phyloP scores from a whole-genome alignment of 1,140 invertebrate genomes.

The Megathymus violae region DNA sequence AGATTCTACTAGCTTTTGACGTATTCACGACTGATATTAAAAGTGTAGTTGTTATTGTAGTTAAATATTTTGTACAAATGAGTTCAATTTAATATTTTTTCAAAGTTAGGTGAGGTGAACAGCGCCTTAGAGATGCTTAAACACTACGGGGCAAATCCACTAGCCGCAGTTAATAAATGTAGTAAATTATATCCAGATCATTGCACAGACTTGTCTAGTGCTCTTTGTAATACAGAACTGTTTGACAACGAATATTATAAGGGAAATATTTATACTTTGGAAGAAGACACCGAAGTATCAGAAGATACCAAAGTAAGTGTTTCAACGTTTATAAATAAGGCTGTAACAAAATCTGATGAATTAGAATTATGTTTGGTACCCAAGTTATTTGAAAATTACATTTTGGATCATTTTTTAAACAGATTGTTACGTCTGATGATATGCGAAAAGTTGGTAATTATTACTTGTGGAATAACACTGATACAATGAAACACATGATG shows the following conservation, averaged over 20 bases:
- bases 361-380: too few relatives aligned
- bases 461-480: constrained; percentile 69
- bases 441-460: constrained; percentile 35
- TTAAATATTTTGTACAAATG: neutral
- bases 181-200: constrained; percentile 60
- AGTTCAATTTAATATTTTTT: neutral
- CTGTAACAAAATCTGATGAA: too few relatives aligned
- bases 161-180: constrained; percentile 54
- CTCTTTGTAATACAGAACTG: constrained; percentile 48
- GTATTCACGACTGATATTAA: too few relatives aligned
- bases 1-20: too few relatives aligned
- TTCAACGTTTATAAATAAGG: constrained; percentile 1
- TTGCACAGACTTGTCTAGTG: constrained; percentile 61
- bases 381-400: constrained; percentile 6
- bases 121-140: constrained; percentile 66
- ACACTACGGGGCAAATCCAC: constrained; percentile 51
- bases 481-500: constrained; percentile 62
- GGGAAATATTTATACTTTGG: constrained; percentile 44
- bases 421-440: constrained; percentile 13
- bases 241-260: constrained; percentile 62
- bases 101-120: constrained; percentile 60
- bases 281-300: constrained; percentile 36
- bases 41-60: too few relatives aligned
- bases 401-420: too few relatives aligned
- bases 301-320: constrained; percentile 29